Percentiles rank a stretch among this genome's conserved stretches.
These are phyloP conservation scores for Holotrichia oblita DNA, from an alignment of 1,140 invertebrate species.

Conservation along the genomic window DNA sequence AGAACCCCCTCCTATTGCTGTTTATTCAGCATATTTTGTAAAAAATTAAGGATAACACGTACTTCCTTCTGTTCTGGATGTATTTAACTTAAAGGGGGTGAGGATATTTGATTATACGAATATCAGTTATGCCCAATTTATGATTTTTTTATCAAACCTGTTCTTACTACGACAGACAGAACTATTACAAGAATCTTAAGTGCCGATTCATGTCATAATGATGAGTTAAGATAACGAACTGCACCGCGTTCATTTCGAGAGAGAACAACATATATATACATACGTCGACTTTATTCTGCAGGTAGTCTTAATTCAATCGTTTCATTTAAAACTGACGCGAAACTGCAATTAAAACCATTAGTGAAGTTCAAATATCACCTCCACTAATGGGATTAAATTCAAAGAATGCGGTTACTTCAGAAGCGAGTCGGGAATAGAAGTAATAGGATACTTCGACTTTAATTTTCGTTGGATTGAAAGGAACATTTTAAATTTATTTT, in stretches of 20 bases:
- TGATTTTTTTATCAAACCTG: background rate
- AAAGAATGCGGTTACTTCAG: background rate
- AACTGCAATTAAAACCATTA: conserved; percentile 8
- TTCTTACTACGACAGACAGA: background rate
- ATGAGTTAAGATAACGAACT: conserved; percentile 17
- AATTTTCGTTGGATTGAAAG: too few species aligned
- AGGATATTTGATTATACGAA: background rate
- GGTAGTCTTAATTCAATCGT: conserved; percentile 15
- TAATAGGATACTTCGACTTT: too few species aligned
- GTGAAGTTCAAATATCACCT: conserved; percentile 5
- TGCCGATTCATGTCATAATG: conserved; percentile 16
- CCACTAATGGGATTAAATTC: background rate
- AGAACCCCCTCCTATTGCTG: background rate
- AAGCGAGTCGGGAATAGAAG: background rate
- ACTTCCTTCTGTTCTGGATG: background rate
- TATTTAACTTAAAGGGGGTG: background rate
- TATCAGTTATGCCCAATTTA: background rate
- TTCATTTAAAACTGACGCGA: background rate
- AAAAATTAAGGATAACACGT: background rate
- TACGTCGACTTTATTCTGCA: background rate
- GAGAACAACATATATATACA: background rate
- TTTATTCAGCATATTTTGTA: background rate
- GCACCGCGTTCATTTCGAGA: background rate
- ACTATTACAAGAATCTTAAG: background rate
- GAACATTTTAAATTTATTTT: too few species aligned